phyloP scores from a whole-genome alignment of 1,140 invertebrate genomes.

The Homarus americanus region DNA sequence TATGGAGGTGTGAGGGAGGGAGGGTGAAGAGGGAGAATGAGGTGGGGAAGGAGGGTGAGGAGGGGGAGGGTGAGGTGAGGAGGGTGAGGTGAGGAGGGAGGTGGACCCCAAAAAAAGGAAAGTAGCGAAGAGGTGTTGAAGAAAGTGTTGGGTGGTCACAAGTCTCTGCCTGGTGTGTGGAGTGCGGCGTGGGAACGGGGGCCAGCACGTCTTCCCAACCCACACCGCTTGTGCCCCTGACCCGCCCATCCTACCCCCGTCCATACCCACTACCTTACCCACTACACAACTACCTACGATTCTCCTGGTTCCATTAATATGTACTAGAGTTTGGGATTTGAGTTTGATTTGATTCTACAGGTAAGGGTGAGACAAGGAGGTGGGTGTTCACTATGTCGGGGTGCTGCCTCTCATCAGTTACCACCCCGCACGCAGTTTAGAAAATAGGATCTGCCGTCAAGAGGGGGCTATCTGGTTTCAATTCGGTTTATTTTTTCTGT shows the following conservation, averaged over 20 bases:
- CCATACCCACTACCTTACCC: too few relatives aligned
- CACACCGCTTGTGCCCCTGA: constrained; percentile 54
- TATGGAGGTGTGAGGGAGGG: too few relatives aligned
- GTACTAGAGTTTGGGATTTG: too few relatives aligned
- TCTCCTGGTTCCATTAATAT: too few relatives aligned
- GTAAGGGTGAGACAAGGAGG: neutral
- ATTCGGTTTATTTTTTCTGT: constrained; percentile 66
- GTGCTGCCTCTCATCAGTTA: constrained; percentile 54
- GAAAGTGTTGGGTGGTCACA: constrained; percentile 57
- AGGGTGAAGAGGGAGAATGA: neutral
- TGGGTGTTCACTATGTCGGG: constrained; percentile 5
- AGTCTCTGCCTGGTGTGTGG: constrained; percentile 36
- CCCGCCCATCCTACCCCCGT: neutral
- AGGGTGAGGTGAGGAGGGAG: too few relatives aligned
- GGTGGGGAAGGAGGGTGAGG: neutral
- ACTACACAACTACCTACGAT: too few relatives aligned
- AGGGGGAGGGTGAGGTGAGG: neutral
- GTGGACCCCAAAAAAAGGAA: neutral
- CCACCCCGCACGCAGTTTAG: constrained; percentile 68
- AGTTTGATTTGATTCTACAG: too few relatives aligned
- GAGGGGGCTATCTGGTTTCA: constrained; percentile 68
- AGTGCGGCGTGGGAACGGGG: constrained; percentile 59
- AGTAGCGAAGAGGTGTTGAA: constrained; percentile 55
- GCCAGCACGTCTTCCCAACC: constrained; percentile 54
- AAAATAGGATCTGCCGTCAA: constrained; percentile 63